A percentile compares a stretch with the other conserved stretches of the same genome.
Conservation (phyloP, 1,140 invertebrate species). For the Diorhabda elongata region DNA sequence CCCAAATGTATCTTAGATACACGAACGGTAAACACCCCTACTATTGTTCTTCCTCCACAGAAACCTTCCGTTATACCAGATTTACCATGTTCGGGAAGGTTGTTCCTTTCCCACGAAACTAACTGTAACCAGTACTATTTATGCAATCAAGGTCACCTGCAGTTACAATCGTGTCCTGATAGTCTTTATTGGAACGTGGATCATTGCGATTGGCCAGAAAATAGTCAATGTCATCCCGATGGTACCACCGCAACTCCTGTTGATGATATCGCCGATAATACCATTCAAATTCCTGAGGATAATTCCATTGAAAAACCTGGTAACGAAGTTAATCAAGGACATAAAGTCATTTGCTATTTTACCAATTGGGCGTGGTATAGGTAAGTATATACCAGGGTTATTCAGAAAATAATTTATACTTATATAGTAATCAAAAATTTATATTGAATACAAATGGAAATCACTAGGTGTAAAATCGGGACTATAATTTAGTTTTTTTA, state of each 20-base stretch:
- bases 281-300: constrained; percentile 2
- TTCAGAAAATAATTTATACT: no score
- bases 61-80: constrained; percentile 3
- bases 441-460: no score
- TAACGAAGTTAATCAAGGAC: constrained; percentile 41
- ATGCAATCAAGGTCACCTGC: constrained; percentile 67
- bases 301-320: constrained; percentile 7
- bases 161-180: constrained; percentile 63
- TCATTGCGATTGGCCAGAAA: constrained; percentile 76
- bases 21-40: background rate
- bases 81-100: constrained; percentile 54
- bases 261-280: constrained; percentile 10
- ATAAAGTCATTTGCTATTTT: constrained; percentile 68
- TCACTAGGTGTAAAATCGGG: no score
- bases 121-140: constrained; percentile 78
- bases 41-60: background rate
- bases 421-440: no score
- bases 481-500: no score
- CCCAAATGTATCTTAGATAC: constrained; percentile 42
- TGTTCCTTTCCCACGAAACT: constrained; percentile 58
- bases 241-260: constrained; percentile 29
- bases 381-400: constrained; percentile 37
- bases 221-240: constrained; percentile 55
- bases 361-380: constrained; percentile 73
- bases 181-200: constrained; percentile 74